These are phyloP conservation scores for Amphimedon queenslandica DNA, from an alignment of 37 sponge, comb jelly and placozoan genomes.

Conservation along the genomic window DNA sequence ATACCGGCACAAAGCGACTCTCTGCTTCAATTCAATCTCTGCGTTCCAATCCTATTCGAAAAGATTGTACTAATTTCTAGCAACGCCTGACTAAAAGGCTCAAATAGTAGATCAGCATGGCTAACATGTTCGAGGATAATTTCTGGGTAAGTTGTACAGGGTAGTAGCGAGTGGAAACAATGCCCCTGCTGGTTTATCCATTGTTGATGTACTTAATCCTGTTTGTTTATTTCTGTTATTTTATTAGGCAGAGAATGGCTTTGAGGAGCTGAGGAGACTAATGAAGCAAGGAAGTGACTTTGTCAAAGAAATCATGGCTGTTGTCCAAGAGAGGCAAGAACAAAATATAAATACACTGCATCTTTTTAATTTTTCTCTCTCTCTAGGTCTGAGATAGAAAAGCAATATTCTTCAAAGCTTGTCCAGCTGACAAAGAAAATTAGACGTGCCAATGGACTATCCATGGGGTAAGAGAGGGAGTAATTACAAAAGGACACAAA, in stretches of 20 bases:
- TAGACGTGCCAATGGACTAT: constrained; percentile 4
- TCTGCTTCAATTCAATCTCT: too few species aligned
- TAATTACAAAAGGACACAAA: background rate
- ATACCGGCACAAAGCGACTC: too few species aligned
- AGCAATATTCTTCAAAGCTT: constrained; percentile 39
- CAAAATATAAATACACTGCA: background rate
- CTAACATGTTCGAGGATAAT: constrained; percentile 33
- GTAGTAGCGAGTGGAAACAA: too few species aligned
- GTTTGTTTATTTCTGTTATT: background rate
- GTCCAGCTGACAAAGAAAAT: constrained; percentile 51
- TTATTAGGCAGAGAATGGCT: constrained; percentile 58
- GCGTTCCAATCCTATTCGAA: too few species aligned
- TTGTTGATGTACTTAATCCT: too few species aligned
- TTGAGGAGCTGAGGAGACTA: constrained; percentile 59
- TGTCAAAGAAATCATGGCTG: constrained; percentile 60
- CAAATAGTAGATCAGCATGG: too few species aligned
- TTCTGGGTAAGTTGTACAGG: constrained; percentile 68
- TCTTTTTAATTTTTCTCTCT: background rate
- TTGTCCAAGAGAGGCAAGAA: constrained; percentile 65
- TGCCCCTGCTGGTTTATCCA: too few species aligned
- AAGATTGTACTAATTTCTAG: too few species aligned
- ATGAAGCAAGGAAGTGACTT: constrained; percentile 76
- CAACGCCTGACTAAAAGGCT: too few species aligned
- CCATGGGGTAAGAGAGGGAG: constrained; percentile 37
- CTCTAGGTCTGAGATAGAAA: constrained; percentile 66